Percentiles rank a stretch among this genome's conserved stretches.
phyloP scores from a whole-genome alignment of 2,113 vertebrate species.

The Aix galericulata region DNA sequence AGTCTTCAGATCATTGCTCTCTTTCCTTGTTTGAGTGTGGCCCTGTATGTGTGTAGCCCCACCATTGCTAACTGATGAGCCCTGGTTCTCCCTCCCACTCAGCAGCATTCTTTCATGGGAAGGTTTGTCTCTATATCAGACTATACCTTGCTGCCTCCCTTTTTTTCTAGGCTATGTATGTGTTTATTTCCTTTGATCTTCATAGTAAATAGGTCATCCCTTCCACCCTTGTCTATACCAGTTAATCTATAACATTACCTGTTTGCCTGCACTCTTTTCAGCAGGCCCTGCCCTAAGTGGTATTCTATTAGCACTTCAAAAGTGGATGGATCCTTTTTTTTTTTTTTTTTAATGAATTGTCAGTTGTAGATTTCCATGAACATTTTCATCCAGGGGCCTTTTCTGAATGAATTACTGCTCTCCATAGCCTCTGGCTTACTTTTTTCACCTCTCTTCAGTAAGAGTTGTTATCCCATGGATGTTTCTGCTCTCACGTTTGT shows the following conservation, averaged over 20 bases:
- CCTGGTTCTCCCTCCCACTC: not conserved
- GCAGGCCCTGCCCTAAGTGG: not conserved
- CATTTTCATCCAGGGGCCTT: not conserved
- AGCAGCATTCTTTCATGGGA: not conserved
- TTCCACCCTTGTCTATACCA: constrained; percentile 40
- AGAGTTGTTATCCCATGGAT: not conserved
- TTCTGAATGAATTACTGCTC: not conserved
- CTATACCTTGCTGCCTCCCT: not conserved
- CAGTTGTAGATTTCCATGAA: constrained; percentile 6
- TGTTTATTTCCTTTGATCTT: constrained; percentile 54
- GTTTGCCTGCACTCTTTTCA: not conserved
- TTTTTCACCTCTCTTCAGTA: not conserved
- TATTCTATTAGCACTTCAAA: constrained; percentile 59
- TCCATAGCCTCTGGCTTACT: not conserved
- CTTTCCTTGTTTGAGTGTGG: not conserved
- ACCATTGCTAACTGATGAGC: not conserved
- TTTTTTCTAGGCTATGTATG: not conserved
- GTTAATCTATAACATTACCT: constrained; percentile 40
- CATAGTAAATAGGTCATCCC: constrained; percentile 1
- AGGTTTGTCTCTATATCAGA: constrained; percentile 13
- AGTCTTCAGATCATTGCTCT: not conserved
- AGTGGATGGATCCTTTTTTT: not conserved
- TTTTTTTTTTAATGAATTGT: not conserved
- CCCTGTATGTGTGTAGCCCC: not conserved
- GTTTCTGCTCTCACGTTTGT: constrained; percentile 19